A percentile compares a stretch with the other conserved stretches of the same genome.
Evolutionary conservation across 2,113 vertebrate species (phyloP).

Genomic region (Cinclus cinclus): DNA sequence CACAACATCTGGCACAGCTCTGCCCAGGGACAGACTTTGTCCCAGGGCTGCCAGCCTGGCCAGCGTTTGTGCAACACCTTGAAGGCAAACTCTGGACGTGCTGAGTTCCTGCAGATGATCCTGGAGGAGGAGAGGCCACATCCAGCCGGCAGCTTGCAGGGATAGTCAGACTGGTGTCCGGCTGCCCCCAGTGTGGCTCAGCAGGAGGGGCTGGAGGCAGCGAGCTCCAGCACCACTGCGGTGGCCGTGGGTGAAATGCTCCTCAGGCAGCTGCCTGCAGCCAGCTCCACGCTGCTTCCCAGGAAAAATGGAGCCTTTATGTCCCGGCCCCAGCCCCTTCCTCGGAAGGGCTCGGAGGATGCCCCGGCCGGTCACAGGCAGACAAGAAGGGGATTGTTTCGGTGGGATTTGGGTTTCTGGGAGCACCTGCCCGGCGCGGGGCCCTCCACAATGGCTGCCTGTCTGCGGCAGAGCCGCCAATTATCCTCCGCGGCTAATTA

Average conservation of each 20-base stretch:
- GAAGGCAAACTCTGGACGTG: neutral
- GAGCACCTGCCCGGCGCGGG: slow-evolving; percentile 50
- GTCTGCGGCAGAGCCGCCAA: slow-evolving; percentile 55
- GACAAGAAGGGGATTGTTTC: slow-evolving; percentile 65
- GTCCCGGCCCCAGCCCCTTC: neutral
- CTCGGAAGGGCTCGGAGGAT: slow-evolving; percentile 38
- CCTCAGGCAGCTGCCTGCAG: slow-evolving; percentile 10
- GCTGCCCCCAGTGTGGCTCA: neutral
- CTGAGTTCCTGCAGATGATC: neutral
- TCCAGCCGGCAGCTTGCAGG: neutral
- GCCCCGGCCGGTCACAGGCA: slow-evolving; percentile 1
- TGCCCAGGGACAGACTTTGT: slow-evolving; percentile 4
- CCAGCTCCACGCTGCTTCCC: neutral
- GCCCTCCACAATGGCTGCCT: slow-evolving; percentile 62
- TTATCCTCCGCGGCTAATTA: slow-evolving; percentile 64
- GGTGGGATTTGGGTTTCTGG: slow-evolving; percentile 36
- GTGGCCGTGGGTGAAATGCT: neutral
- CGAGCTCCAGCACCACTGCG: fast-evolving
- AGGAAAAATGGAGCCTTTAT: slow-evolving; percentile 60
- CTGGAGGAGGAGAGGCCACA: neutral
- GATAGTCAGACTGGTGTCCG: fast-evolving
- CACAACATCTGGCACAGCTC: neutral
- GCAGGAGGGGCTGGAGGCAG: neutral
- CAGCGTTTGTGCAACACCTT: neutral
- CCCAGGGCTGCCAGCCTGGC: neutral